Percentiles rank a stretch among this genome's conserved stretches.
phyloP scores from a whole-genome alignment of 30 jellyfish, hydroid and myxozoan species.

The Turritopsis rubra region DNA sequence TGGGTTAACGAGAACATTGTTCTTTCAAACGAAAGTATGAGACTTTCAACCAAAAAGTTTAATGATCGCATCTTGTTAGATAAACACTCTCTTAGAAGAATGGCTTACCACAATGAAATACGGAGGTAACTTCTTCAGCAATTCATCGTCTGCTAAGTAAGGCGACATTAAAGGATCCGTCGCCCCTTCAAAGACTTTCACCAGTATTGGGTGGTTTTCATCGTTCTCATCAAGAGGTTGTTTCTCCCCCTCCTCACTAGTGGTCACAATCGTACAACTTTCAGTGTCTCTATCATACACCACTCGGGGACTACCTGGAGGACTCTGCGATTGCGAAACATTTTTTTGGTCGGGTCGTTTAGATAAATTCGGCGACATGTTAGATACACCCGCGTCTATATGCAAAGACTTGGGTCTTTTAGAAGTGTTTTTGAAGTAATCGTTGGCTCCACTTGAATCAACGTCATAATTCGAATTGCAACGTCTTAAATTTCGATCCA shows the following conservation, averaged over 20 bases:
- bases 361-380: neutral
- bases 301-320: neutral
- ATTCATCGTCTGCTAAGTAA: constrained; percentile 66
- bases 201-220: neutral
- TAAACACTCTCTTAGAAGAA: no score
- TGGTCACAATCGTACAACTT: constrained; percentile 11
- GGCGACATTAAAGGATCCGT: constrained; percentile 93
- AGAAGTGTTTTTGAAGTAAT: neutral
- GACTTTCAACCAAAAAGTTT: no score
- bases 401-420: neutral
- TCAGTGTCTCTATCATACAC: constrained; percentile 10
- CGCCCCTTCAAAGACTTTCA: constrained; percentile 22
- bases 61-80: no score
- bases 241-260: constrained; percentile 14
- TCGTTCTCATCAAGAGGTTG: neutral
- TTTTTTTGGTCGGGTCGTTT: no score
- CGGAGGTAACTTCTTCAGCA: constrained; percentile 63
- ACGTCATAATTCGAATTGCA: neutral
- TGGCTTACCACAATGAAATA: constrained; percentile 70
- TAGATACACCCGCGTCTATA: neutral
- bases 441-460: neutral
- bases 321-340: no score
- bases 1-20: no score
- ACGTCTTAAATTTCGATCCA: neutral
- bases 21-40: no score